phyloP scores from a whole-genome alignment of 2,888 invertebrate genomes.

The Scaptodrosophila latifasciaeformis region DNA sequence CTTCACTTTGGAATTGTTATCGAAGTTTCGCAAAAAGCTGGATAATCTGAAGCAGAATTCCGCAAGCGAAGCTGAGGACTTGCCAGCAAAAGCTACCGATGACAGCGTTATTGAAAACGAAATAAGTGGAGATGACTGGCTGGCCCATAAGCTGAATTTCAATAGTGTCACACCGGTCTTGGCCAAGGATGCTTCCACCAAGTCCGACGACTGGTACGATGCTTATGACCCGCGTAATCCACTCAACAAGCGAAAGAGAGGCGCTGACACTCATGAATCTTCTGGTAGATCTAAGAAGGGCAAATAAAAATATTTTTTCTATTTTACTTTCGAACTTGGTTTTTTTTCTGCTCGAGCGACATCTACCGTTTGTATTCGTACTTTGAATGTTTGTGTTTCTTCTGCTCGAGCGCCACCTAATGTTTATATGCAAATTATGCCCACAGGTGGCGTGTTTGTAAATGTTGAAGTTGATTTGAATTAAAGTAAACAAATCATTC shows the following conservation, averaged over 20 bases:
- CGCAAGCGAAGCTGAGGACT: slow-evolving; percentile 68
- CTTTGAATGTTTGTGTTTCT: too few relatives aligned
- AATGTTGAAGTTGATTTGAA: too few relatives aligned
- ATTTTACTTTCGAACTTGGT: too few relatives aligned
- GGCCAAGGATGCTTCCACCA: slow-evolving; percentile 94
- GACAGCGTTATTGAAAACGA: slow-evolving; percentile 65
- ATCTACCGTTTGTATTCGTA: too few relatives aligned
- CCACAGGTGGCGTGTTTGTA: too few relatives aligned
- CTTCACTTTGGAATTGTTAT: slow-evolving; percentile 86
- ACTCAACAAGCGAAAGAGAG: slow-evolving; percentile 92
- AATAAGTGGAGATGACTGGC: slow-evolving; percentile 71
- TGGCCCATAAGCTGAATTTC: slow-evolving; percentile 76
- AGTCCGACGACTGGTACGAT: slow-evolving; percentile 96
- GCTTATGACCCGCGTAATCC: slow-evolving; percentile 97
- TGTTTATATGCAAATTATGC: too few relatives aligned
- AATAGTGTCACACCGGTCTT: slow-evolving; percentile 80
- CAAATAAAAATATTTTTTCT: too few relatives aligned
- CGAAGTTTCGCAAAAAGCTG: slow-evolving; percentile 89
- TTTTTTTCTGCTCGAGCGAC: too few relatives aligned
- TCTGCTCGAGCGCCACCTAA: too few relatives aligned
- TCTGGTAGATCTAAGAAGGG: slow-evolving; percentile 19
- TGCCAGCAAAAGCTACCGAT: slow-evolving; percentile 53
- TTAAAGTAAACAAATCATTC: too few relatives aligned
- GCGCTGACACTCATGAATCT: slow-evolving; percentile 41
- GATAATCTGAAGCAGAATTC: slow-evolving; percentile 80